phyloP scores from a whole-genome alignment of 2,113 vertebrate genomes.

The Neotragus moschatus region DNA sequence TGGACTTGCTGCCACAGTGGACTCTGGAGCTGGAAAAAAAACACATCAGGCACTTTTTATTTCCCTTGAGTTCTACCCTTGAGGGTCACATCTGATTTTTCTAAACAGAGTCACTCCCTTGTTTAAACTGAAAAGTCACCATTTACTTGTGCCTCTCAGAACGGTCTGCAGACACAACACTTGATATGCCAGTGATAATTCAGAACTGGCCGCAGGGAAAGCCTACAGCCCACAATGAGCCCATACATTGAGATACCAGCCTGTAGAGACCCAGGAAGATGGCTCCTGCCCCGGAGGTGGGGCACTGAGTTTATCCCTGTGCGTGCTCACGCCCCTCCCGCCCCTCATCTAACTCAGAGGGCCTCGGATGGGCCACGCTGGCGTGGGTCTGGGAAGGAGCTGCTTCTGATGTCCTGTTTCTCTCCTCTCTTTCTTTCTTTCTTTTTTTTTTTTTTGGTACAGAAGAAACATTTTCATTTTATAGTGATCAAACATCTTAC shows the following conservation, averaged over 20 bases:
- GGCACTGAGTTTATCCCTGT: fast-evolving
- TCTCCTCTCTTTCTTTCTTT: not conserved
- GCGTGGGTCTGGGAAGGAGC: not conserved
- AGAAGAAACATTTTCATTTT: slow-evolving; percentile 91
- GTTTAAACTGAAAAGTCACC: slow-evolving; percentile 56
- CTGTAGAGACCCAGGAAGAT: slow-evolving; percentile 12
- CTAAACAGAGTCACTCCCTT: slow-evolving; percentile 40
- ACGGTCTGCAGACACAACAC: slow-evolving; percentile 61
- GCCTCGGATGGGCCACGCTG: not conserved
- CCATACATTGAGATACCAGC: slow-evolving; percentile 19
- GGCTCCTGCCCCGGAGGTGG: slow-evolving; percentile 40
- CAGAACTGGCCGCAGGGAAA: slow-evolving; percentile 59
- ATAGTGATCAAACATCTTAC: slow-evolving; percentile 95
- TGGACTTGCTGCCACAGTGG: not conserved
- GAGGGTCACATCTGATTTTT: slow-evolving; percentile 41
- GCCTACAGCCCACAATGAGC: slow-evolving; percentile 3
- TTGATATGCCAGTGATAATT: slow-evolving; percentile 71
- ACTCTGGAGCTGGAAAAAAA: slow-evolving; percentile 52
- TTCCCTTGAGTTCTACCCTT: slow-evolving; percentile 29
- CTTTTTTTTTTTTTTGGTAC: slow-evolving; percentile 48
- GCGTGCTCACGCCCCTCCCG: not conserved
- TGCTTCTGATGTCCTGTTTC: slow-evolving; percentile 54
- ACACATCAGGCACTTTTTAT: slow-evolving; percentile 31
- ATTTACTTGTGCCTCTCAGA: slow-evolving; percentile 61
- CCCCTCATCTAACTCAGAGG: not conserved